These are phyloP conservation scores for Odobenus rosmarus DNA, from an alignment of 2,113 vertebrate species.

Conservation along the genomic window DNA sequence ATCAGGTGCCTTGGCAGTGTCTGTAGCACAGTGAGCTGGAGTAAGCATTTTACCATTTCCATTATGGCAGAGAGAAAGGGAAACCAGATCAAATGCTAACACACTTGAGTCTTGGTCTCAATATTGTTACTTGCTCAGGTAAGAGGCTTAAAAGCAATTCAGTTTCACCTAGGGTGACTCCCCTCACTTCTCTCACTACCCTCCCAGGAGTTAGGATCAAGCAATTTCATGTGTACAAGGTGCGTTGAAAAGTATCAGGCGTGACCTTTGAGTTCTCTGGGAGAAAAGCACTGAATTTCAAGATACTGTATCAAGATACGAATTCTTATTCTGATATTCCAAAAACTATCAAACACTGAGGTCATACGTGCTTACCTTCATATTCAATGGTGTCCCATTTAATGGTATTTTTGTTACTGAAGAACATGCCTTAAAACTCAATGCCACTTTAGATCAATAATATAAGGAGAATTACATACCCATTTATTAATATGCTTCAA, in stretches of 20 bases:
- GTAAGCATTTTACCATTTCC: not conserved
- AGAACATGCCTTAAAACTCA: not conserved
- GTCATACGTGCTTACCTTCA: not conserved
- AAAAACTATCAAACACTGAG: constrained; percentile 26
- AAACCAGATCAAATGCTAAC: not conserved
- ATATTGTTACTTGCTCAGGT: not conserved
- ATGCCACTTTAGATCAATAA: not conserved
- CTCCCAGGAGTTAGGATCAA: constrained; percentile 16
- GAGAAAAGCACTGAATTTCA: constrained; percentile 6
- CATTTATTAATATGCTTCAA: not conserved
- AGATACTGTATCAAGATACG: not conserved
- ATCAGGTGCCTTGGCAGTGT: not conserved
- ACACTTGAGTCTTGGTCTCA: not conserved
- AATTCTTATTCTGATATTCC: constrained; percentile 33
- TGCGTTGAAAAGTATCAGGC: not conserved
- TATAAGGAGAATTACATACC: not conserved
- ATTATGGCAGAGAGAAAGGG: not conserved
- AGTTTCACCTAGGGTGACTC: not conserved
- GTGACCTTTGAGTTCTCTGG: not conserved
- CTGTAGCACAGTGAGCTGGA: not conserved
- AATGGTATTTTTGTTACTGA: not conserved
- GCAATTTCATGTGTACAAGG: not conserved
- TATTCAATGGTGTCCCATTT: not conserved
- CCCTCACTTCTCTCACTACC: not conserved
- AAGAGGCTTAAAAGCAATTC: constrained; percentile 39